Evolutionary conservation across 2,797 vertebrate genomes (phyloP).

Genomic region (Mareca strepera): DNA sequence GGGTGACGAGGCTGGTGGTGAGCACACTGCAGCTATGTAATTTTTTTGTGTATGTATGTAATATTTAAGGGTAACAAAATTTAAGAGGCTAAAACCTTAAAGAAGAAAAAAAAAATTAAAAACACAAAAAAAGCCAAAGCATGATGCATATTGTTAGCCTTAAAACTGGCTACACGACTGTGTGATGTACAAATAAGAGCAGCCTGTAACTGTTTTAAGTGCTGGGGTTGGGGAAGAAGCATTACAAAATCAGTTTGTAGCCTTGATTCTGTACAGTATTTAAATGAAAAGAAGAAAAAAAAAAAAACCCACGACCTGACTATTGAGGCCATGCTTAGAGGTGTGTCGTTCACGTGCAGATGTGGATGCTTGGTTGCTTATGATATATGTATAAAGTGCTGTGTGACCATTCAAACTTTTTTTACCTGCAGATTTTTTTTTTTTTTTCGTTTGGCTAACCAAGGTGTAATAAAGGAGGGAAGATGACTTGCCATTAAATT

Average conservation of each 20-base stretch:
- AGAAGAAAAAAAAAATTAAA: constrained; percentile 46
- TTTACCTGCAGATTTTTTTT: constrained; percentile 80
- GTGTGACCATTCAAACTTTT: constrained; percentile 79
- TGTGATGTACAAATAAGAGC: constrained; percentile 88
- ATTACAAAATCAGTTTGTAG: constrained; percentile 83
- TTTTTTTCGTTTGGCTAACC: constrained; percentile 73
- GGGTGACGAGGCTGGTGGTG: constrained; percentile 75
- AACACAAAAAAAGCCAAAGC: constrained; percentile 90
- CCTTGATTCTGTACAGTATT: constrained; percentile 88
- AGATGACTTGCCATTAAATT: constrained; percentile 81
- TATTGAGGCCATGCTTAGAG: constrained; percentile 71
- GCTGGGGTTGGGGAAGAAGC: constrained; percentile 60
- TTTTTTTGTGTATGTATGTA: constrained; percentile 88
- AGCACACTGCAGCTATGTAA: constrained; percentile 83
- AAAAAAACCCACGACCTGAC: constrained; percentile 56
- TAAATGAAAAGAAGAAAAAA: constrained; percentile 69
- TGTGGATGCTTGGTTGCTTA: constrained; percentile 88
- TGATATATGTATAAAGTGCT: constrained; percentile 86
- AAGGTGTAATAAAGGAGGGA: constrained; percentile 78
- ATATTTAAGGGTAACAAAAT: constrained; percentile 84
- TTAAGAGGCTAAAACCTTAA: constrained; percentile 77
- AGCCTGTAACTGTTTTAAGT: constrained; percentile 87
- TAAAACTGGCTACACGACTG: constrained; percentile 85
- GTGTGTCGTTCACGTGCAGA: constrained; percentile 77
- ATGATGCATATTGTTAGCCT: constrained; percentile 93